Percentiles rank a stretch among this genome's conserved stretches.
These are phyloP conservation scores for Crypturellus tataupa DNA, from an alignment of 2,797 vertebrate genomes.

Conservation along the genomic window DNA sequence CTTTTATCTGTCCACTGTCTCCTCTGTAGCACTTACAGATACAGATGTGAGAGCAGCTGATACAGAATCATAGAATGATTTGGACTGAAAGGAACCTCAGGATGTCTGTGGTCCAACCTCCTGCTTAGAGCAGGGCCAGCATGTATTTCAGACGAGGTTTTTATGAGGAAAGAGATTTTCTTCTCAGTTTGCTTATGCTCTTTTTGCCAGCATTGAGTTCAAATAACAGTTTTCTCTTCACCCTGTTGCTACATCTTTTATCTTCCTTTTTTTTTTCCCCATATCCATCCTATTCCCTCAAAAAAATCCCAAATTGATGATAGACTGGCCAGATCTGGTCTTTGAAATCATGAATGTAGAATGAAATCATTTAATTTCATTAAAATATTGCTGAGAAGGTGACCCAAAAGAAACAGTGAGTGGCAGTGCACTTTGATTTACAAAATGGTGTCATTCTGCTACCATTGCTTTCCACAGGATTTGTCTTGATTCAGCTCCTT, in stretches of 20 bases:
- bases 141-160: background rate
- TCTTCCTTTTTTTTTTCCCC: background rate
- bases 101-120: background rate
- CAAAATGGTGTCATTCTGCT: background rate
- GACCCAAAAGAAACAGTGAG: background rate
- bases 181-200: background rate
- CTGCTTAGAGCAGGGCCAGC: background rate
- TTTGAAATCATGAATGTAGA: background rate
- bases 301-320: background rate
- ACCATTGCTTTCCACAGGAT: background rate
- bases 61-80: background rate
- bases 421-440: too few species aligned
- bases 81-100: background rate
- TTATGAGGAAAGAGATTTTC: background rate
- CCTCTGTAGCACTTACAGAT: background rate
- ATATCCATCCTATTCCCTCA: background rate
- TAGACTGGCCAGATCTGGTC: background rate
- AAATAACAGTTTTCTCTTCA: background rate
- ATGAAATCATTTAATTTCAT: too few species aligned
- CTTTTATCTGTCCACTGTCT: background rate
- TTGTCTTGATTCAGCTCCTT: background rate
- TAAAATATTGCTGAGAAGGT: background rate
- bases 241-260: background rate
- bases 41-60: background rate
- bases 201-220: background rate